Conservation (phyloP, 2,113 vertebrate genomes). For the Toxotes chatareus region DNA sequence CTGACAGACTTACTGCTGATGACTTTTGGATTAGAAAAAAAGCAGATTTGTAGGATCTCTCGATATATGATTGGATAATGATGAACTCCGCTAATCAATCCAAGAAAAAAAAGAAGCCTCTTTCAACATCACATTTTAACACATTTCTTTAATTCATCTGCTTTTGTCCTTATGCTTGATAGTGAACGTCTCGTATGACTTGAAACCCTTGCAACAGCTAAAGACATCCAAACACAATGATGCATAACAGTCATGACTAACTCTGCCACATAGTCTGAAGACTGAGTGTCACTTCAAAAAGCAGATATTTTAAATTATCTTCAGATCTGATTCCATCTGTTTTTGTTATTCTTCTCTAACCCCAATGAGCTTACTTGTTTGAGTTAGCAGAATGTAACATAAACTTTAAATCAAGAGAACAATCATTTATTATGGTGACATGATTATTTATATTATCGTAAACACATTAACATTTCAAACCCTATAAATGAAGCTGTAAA, state of each 20-base stretch:
- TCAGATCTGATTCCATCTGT: constrained; percentile 32
- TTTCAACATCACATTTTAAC: background rate
- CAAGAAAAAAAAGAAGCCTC: background rate
- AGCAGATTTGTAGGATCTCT: background rate
- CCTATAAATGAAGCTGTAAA: constrained; percentile 16
- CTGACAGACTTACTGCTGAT: background rate
- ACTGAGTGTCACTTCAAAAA: constrained; percentile 40
- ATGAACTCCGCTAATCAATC: background rate
- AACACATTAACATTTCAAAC: constrained; percentile 16
- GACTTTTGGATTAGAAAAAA: background rate
- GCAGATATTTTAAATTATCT: constrained; percentile 41
- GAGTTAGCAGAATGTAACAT: constrained; percentile 25
- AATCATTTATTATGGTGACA: constrained; percentile 8
- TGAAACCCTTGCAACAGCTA: constrained; percentile 8
- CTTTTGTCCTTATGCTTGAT: constrained; percentile 28
- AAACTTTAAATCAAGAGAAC: constrained; percentile 6
- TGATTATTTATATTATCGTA: constrained; percentile 30
- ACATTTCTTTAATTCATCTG: constrained; percentile 19
- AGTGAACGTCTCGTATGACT: background rate
- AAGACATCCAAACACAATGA: constrained; percentile 23
- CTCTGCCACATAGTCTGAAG: constrained; percentile 18
- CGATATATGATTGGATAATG: background rate
- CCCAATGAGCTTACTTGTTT: constrained; percentile 31
- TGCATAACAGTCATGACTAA: constrained; percentile 24
- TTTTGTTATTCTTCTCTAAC: constrained; percentile 25